These are phyloP conservation scores for Megaceryle torquata DNA, from an alignment of 2,113 vertebrate genomes.

Conservation along the genomic window DNA sequence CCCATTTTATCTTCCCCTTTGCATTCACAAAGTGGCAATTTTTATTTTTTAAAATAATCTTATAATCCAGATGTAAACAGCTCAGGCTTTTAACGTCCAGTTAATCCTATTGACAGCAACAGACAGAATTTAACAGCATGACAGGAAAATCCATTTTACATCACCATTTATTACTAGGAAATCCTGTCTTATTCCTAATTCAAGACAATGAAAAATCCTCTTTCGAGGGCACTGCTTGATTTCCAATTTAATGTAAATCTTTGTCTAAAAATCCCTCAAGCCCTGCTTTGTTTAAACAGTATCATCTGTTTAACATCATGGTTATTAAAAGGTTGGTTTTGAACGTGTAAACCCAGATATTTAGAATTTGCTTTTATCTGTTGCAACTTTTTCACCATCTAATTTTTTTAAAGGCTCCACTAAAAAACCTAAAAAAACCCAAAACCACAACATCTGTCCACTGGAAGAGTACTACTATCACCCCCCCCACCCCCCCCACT, in stretches of 20 bases:
- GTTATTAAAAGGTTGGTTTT: not conserved
- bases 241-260: not conserved
- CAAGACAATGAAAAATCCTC: not conserved
- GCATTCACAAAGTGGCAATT: not conserved
- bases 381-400: not conserved
- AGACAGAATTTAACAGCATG: conserved; percentile 1
- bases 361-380: not conserved
- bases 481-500: not conserved
- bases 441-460: too few relatives aligned
- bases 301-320: not conserved
- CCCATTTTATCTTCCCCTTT: not conserved
- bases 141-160: conserved; percentile 36
- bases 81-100: not conserved
- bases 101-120: not conserved
- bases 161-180: not conserved
- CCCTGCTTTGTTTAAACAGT: not conserved
- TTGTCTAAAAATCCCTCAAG: not conserved
- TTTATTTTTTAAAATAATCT: not conserved
- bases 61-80: not conserved
- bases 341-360: not conserved
- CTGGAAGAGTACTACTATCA: not conserved
- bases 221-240: not conserved
- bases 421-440: not conserved
- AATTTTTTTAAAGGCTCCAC: not conserved
- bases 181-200: not conserved